phyloP scores from a whole-genome alignment of 2,797 vertebrate genomes.

The Amniataba percoides region DNA sequence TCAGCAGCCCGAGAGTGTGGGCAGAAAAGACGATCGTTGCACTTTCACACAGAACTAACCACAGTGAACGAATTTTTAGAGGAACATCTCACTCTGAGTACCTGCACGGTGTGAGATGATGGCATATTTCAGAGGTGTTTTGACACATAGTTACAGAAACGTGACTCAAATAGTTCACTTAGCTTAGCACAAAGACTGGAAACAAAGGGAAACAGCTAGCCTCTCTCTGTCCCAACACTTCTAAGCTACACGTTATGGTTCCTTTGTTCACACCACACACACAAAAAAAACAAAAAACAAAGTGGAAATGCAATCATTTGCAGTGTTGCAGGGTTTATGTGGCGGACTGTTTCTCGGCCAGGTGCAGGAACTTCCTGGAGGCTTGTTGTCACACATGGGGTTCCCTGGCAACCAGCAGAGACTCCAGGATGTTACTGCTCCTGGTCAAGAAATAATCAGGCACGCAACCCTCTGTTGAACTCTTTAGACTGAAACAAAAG shows the following conservation, averaged over 20 bases:
- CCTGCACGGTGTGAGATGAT: slow-evolving; percentile 16
- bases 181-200: neutral
- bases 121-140: slow-evolving; percentile 25
- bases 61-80: slow-evolving; percentile 35
- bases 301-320: neutral
- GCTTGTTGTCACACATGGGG: neutral
- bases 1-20: slow-evolving; percentile 25
- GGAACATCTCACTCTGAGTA: slow-evolving; percentile 25
- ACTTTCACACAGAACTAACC: slow-evolving; percentile 34
- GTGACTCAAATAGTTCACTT: neutral
- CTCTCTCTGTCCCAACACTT: neutral
- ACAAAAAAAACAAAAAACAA: too few species aligned
- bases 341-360: neutral
- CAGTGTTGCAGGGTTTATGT: neutral
- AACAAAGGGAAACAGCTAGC: neutral
- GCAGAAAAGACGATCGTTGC: slow-evolving; percentile 5
- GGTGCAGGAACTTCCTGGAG: too few species aligned
- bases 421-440: neutral
- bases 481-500: neutral
- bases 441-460: neutral
- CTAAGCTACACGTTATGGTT: neutral
- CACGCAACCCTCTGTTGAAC: neutral
- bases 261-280: neutral
- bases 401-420: neutral
- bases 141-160: too few species aligned